phyloP scores from a whole-genome alignment of 2,797 vertebrate species.

The Passerculus sandwichensis region DNA sequence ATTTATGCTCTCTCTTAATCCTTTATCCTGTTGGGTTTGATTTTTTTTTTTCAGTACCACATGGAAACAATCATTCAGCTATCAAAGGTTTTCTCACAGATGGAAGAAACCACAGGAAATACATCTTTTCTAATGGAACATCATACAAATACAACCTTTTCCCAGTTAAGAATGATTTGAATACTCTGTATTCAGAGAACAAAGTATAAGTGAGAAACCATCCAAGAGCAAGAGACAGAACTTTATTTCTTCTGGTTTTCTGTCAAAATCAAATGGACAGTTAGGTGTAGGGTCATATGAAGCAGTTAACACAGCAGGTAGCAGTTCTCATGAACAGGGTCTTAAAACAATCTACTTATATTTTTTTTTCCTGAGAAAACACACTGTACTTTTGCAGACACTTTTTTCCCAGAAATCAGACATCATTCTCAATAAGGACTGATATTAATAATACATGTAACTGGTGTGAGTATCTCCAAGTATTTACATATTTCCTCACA shows the following conservation, averaged over 20 bases:
- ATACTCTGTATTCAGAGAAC: background rate
- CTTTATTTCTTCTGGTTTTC: background rate
- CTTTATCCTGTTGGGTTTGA: background rate
- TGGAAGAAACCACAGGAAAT: background rate
- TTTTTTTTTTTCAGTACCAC: background rate
- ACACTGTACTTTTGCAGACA: background rate
- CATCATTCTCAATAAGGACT: background rate
- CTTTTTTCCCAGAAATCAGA: background rate
- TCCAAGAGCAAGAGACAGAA: background rate
- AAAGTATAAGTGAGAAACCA: background rate
- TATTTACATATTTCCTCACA: background rate
- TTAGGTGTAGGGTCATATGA: background rate
- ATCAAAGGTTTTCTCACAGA: background rate
- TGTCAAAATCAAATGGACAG: background rate
- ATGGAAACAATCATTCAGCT: background rate
- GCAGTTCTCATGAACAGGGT: background rate
- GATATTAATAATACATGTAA: background rate
- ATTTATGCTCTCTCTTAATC: background rate
- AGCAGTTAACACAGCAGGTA: background rate
- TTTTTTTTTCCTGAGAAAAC: background rate
- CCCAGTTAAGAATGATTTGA: background rate
- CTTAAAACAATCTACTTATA: background rate
- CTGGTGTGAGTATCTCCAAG: background rate
- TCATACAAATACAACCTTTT: background rate
- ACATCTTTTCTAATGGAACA: background rate